Evolutionary conservation across 2,797 vertebrate genomes (phyloP).

Genomic region (Chelidonichthys spinosus): DNA sequence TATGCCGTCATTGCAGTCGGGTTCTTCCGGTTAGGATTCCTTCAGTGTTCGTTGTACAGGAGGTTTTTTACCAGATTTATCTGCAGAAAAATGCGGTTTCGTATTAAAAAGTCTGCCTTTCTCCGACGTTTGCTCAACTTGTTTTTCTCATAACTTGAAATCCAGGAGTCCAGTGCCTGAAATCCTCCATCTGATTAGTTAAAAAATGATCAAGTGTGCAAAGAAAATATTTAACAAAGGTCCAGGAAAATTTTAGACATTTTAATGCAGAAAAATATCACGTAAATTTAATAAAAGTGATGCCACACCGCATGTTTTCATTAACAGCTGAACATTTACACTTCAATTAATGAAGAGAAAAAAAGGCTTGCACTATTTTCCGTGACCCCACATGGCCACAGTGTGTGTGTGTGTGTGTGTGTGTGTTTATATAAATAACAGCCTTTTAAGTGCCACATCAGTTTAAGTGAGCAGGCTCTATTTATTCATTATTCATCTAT

Average conservation of each 20-base stretch:
- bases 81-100: not conserved
- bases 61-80: no score
- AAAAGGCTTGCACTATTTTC: not conserved
- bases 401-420: no score
- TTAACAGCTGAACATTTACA: not conserved
- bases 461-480: not conserved
- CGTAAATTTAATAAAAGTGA: no score
- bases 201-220: not conserved
- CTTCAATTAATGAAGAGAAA: not conserved
- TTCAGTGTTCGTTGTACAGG: no score
- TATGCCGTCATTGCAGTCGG: not conserved
- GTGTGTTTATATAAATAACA: not conserved
- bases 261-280: no score
- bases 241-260: no score
- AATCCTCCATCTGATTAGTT: not conserved
- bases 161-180: not conserved
- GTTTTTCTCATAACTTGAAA: not conserved
- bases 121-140: not conserved
- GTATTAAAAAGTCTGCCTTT: not conserved
- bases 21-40: not conserved
- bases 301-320: no score
- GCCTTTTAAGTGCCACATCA: not conserved
- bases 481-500: not conserved
- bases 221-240: no score
- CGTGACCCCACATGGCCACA: not conserved